phyloP scores from a whole-genome alignment of 1,140 invertebrate species.

The Cheumatopsyche charites region DNA sequence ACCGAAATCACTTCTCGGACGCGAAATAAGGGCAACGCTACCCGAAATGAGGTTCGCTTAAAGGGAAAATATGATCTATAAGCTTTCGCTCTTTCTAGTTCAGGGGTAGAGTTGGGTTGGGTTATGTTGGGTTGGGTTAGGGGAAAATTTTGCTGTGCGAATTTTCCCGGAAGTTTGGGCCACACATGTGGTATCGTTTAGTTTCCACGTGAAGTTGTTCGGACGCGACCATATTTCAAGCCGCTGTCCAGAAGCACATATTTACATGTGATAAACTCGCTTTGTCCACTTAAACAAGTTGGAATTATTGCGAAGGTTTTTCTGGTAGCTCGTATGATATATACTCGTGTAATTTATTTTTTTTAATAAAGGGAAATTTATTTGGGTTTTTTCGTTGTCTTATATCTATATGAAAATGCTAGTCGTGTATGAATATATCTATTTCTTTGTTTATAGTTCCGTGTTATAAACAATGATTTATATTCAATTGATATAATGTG shows the following conservation, averaged over 20 bases:
- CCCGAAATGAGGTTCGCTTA: background rate
- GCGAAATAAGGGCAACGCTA: constrained; percentile 10
- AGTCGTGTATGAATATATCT: no score
- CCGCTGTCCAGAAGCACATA: constrained; percentile 18
- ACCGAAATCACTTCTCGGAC: constrained; percentile 44
- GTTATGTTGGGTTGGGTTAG: background rate
- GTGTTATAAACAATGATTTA: no score
- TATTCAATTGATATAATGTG: no score
- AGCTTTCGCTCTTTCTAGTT: background rate
- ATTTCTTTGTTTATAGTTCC: no score
- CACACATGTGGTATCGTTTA: constrained; percentile 45
- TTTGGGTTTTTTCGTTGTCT: no score
- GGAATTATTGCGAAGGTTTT: background rate
- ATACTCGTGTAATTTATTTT: background rate
- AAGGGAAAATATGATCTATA: background rate
- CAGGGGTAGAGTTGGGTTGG: background rate
- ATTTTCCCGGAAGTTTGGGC: constrained; percentile 38
- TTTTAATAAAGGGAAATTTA: no score
- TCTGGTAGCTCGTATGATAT: background rate
- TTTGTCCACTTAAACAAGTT: no score
- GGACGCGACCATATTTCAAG: constrained; percentile 41
- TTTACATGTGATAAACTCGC: no score
- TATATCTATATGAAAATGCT: no score
- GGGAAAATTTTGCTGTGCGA: background rate
- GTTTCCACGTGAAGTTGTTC: constrained; percentile 28